Conservation (phyloP, 2,113 vertebrate genomes). For the Callithrix jacchus region DNA sequence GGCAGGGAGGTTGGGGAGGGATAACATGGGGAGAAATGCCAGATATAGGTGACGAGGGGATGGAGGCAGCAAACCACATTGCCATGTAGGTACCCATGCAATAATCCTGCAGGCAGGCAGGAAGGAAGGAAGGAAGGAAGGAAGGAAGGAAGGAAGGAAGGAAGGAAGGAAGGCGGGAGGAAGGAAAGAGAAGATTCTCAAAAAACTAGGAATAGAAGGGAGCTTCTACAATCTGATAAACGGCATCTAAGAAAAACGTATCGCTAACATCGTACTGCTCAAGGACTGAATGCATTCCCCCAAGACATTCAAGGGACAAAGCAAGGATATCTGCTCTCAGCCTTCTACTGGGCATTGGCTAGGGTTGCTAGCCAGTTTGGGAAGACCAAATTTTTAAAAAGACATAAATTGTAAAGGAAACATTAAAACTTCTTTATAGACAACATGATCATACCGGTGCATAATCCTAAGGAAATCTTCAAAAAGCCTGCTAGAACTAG, state of each 20-base stretch:
- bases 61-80: no score
- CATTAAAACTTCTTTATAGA: not conserved
- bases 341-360: not conserved
- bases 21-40: no score
- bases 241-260: not conserved
- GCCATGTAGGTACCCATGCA: no score
- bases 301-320: not conserved
- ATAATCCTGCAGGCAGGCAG: no score
- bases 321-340: not conserved
- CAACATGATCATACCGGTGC: not conserved
- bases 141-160: no score
- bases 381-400: not conserved
- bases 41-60: no score
- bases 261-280: not conserved
- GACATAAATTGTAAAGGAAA: not conserved
- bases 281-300: not conserved
- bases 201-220: not conserved
- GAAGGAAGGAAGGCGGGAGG: no score
- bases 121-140: no score
- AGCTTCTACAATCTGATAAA: not conserved
- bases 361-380: not conserved
- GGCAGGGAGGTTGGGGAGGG: no score
- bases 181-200: no score
- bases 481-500: not conserved
- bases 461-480: slow-evolving; percentile 5